Evolutionary conservation across 2,797 vertebrate species (phyloP).

Genomic region (Argentina silus): DNA sequence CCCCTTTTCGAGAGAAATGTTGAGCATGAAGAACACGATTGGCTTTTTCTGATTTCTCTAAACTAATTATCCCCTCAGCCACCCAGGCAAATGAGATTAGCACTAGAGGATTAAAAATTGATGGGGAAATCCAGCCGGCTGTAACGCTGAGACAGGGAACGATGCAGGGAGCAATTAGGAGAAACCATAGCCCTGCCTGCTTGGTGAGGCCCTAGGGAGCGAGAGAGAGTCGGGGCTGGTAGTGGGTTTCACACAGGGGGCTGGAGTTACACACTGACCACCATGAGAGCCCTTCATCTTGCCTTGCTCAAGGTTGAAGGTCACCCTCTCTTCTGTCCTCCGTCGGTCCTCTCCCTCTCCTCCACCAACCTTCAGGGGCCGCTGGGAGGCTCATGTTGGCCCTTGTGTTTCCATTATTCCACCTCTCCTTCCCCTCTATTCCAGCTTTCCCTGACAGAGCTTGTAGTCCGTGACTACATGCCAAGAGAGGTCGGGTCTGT

Average conservation of each 20-base stretch:
- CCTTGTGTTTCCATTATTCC: background rate
- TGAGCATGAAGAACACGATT: conserved; percentile 43
- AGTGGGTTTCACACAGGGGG: conserved; percentile 48
- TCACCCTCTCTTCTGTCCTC: conserved; percentile 3
- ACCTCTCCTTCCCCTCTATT: background rate
- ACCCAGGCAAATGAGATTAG: conserved; percentile 57
- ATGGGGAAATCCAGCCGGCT: conserved; percentile 64
- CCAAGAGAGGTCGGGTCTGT: background rate
- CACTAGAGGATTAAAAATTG: conserved; percentile 66
- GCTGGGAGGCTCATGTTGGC: background rate
- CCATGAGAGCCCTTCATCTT: conserved; percentile 7
- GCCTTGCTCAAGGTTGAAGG: conserved; percentile 14
- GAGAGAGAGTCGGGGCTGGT: conserved; percentile 23
- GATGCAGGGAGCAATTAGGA: conserved; percentile 62
- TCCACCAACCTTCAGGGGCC: background rate
- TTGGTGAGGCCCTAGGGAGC: conserved; percentile 32
- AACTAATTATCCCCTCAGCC: conserved; percentile 58
- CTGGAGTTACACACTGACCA: conserved; percentile 45
- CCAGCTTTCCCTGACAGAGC: conserved; percentile 6
- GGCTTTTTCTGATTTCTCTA: conserved; percentile 57
- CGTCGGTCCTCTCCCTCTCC: background rate
- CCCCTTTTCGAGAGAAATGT: conserved; percentile 25
- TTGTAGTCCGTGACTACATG: conserved; percentile 9
- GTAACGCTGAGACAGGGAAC: conserved; percentile 61
- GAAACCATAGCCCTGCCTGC: conserved; percentile 62